Conservation (phyloP, 2,888 invertebrate genomes). For the Neoitamus cyanurus region DNA sequence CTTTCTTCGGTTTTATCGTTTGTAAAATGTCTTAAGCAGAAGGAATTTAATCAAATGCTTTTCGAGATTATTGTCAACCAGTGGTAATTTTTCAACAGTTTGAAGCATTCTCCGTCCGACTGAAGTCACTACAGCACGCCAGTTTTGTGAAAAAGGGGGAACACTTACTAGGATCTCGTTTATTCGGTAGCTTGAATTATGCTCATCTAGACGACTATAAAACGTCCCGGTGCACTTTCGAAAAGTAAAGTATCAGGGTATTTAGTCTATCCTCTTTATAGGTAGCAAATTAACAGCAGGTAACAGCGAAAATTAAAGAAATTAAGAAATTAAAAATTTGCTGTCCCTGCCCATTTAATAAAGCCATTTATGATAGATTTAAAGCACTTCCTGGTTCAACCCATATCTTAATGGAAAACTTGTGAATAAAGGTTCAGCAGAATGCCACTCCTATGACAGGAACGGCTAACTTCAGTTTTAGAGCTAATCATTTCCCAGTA, state of each 20-base stretch:
- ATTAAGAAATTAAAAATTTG: not conserved
- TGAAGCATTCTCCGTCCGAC: not conserved
- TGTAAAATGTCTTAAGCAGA: not conserved
- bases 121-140: not conserved
- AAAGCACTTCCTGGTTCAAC: not conserved
- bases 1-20: not conserved
- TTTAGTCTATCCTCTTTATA: not conserved
- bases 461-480: not conserved
- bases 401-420: not conserved
- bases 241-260: not conserved
- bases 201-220: not conserved
- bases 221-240: not conserved
- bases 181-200: not conserved
- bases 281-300: not conserved
- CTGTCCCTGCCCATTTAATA: not conserved
- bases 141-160: not conserved
- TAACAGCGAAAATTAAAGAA: not conserved
- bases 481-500: not conserved
- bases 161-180: not conserved
- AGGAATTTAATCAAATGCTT: not conserved
- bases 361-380: not conserved
- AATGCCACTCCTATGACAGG: not conserved
- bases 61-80: not conserved
- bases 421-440: not conserved
- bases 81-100: not conserved